A percentile compares a stretch with the other conserved stretches of the same genome.
phyloP scores from a whole-genome alignment of 2,797 vertebrate genomes.

The Cygnus olor region DNA sequence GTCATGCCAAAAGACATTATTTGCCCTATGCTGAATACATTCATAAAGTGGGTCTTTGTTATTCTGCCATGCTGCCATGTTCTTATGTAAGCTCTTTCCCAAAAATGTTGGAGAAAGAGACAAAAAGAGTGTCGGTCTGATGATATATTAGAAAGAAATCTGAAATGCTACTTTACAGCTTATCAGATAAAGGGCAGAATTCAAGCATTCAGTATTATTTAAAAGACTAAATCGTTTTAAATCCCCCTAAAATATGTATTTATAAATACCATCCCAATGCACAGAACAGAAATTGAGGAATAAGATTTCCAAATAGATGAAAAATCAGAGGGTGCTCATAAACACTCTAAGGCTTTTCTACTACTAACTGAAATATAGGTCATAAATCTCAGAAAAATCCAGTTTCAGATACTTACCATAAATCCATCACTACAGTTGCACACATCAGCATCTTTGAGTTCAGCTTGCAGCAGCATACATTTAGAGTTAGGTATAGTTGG shows the following conservation, averaged over 20 bases:
- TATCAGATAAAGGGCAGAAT: background rate
- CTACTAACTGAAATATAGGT: constrained; percentile 15
- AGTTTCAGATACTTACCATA: constrained; percentile 5
- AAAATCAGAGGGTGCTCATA: background rate
- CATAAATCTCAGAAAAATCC: background rate
- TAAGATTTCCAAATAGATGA: background rate
- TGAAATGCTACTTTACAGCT: background rate
- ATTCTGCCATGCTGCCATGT: background rate
- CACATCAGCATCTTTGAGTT: constrained; percentile 25
- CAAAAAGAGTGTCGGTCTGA: background rate
- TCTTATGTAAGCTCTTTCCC: background rate
- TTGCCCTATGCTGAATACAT: background rate
- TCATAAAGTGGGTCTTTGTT: background rate
- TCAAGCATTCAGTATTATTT: background rate
- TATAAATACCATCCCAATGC: background rate
- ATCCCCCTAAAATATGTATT: background rate
- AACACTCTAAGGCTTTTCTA: background rate
- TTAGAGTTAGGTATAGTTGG: background rate
- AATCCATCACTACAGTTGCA: constrained; percentile 10
- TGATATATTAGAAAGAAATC: background rate
- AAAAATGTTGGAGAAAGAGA: background rate
- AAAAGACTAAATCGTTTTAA: background rate
- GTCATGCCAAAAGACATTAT: background rate
- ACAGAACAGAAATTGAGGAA: background rate
- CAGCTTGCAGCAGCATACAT: background rate